A percentile compares a stretch with the other conserved stretches of the same genome.
These are phyloP conservation scores for Neoarius graeffei DNA, from an alignment of 2,113 vertebrate genomes.

Conservation along the genomic window DNA sequence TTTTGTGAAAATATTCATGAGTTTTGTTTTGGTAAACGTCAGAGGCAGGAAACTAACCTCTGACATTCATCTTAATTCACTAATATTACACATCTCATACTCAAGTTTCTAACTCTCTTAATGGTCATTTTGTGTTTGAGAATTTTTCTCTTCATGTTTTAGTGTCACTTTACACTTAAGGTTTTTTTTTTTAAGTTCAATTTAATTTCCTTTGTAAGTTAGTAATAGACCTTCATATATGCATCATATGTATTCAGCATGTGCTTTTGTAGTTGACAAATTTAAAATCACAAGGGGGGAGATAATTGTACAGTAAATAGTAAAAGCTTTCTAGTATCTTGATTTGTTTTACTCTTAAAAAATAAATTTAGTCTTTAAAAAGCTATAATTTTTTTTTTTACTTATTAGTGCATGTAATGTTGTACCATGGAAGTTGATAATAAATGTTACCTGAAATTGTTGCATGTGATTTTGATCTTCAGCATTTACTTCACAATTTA, in stretches of 20 bases:
- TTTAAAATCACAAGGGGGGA: neutral
- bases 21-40: neutral
- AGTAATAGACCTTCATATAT: neutral
- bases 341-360: neutral
- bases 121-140: neutral
- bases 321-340: neutral
- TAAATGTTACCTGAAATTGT: slow-evolving; percentile 10
- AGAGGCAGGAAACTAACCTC: neutral
- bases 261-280: neutral
- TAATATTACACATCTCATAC: neutral
- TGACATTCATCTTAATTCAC: neutral
- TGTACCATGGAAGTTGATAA: slow-evolving; percentile 8
- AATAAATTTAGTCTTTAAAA: slow-evolving; percentile 3
- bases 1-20: neutral
- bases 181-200: neutral
- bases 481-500: neutral
- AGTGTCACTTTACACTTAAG: neutral
- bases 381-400: neutral
- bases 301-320: neutral
- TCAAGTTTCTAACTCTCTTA: neutral
- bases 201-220: neutral
- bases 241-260: slow-evolving; percentile 16
- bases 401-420: slow-evolving; percentile 8
- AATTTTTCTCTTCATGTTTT: neutral
- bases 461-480: neutral